Conservation (phyloP, 2,113 vertebrate genomes). For the Fregata magnificens region DNA sequence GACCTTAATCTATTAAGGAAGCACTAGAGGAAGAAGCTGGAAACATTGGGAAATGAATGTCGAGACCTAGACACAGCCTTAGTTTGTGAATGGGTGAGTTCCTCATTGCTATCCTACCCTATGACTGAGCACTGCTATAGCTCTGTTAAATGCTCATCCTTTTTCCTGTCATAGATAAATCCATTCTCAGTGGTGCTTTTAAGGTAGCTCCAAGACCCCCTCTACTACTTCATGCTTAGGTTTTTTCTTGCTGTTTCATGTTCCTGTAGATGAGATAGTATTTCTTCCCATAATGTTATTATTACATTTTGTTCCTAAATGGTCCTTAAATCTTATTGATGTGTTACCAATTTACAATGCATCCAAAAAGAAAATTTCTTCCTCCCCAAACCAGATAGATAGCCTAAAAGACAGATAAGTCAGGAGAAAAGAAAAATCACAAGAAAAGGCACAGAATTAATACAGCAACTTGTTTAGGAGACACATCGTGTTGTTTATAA, state of each 20-base stretch:
- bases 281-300: neutral
- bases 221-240: neutral
- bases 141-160: neutral
- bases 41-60: neutral
- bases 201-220: neutral
- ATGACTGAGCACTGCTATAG: neutral
- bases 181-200: neutral
- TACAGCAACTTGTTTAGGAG: neutral
- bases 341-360: neutral
- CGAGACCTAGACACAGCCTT: neutral
- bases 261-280: neutral
- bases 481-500: fast-evolving
- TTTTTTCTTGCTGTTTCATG: neutral
- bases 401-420: neutral
- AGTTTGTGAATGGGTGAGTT: neutral
- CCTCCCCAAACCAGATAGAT: neutral
- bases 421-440: neutral
- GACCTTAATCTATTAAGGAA: neutral
- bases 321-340: neutral
- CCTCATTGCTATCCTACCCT: neutral
- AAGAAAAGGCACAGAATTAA: neutral
- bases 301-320: neutral
- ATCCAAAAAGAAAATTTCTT: neutral
- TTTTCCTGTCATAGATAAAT: neutral
- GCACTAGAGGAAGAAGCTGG: neutral